Conservation (phyloP, 1,140 invertebrate species). For the Caenorhabditis elegans region DNA sequence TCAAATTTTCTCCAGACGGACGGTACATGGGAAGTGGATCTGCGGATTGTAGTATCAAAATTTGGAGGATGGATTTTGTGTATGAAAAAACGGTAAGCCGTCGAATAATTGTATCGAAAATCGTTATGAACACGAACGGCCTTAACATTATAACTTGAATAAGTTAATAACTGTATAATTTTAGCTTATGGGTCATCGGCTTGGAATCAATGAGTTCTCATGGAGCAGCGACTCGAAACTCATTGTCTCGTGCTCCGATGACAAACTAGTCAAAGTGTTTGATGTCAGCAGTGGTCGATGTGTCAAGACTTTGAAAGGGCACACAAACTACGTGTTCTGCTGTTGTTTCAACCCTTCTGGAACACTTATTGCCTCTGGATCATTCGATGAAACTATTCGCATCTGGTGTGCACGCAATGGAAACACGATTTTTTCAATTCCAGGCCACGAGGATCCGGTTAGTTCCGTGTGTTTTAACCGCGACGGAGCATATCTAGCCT, state of each 20-base stretch:
- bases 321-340: conserved; percentile 99
- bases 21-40: conserved; percentile 97
- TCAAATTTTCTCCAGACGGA: conserved; percentile 99
- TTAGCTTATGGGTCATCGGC: conserved; percentile 81
- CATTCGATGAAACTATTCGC: conserved; percentile 97
- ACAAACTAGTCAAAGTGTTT: conserved; percentile 93
- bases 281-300: conserved; percentile 74
- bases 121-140: neutral
- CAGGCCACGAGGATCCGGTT: conserved; percentile 98
- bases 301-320: conserved; percentile 95
- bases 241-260: conserved; percentile 94
- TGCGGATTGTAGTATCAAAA: conserved; percentile 94
- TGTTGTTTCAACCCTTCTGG: conserved; percentile 99
- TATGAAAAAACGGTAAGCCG: conserved; percentile 91
- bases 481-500: conserved; percentile 95
- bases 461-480: conserved; percentile 91
- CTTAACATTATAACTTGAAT: neutral
- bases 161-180: neutral
- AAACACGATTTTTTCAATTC: conserved; percentile 94
- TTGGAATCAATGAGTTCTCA: conserved; percentile 94
- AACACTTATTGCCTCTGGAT: conserved; percentile 96
- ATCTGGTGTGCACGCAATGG: conserved; percentile 99
- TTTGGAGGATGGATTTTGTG: conserved; percentile 99
- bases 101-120: neutral
- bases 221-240: conserved; percentile 95